A percentile compares a stretch with the other conserved stretches of the same genome.
These are phyloP conservation scores for Drosophila sordidula DNA, from an alignment of 2,888 invertebrate species.

Conservation along the genomic window DNA sequence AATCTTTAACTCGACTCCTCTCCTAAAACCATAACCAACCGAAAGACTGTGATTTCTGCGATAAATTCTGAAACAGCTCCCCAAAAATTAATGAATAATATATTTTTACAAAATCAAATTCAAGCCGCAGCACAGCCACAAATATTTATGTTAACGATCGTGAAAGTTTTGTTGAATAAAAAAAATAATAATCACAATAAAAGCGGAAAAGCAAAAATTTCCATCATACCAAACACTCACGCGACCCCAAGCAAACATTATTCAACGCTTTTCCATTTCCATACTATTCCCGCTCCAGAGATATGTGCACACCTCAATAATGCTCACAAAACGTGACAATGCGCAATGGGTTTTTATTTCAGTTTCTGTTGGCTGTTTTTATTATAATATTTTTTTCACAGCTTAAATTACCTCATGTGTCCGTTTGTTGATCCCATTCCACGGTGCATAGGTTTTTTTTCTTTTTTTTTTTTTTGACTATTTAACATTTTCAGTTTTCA, in stretches of 20 bases:
- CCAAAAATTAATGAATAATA: conserved; percentile 25
- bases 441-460: conserved; percentile 16
- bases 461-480: conserved; percentile 32
- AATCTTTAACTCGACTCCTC: conserved; percentile 16
- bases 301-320: conserved; percentile 9
- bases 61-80: conserved; percentile 19
- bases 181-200: conserved; percentile 59
- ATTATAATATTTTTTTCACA: conserved; percentile 35
- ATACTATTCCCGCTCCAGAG: conserved; percentile 9
- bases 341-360: conserved; percentile 37
- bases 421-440: conserved; percentile 67
- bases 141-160: conserved; percentile 70
- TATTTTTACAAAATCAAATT: too few relatives aligned
- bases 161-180: conserved; percentile 67
- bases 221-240: conserved; percentile 57
- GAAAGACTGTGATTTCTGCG: conserved; percentile 65
- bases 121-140: conserved; percentile 25
- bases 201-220: conserved; percentile 70
- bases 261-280: conserved; percentile 57
- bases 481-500: conserved; percentile 48
- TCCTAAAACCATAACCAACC: conserved; percentile 20
- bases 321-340: conserved; percentile 57
- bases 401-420: conserved; percentile 58
- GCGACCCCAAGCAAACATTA: conserved; percentile 60
- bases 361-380: conserved; percentile 26